Base-by-base conservation (phyloP, 2,113 vertebrate genomes). In the Erpornis zantholeuca region DNA sequence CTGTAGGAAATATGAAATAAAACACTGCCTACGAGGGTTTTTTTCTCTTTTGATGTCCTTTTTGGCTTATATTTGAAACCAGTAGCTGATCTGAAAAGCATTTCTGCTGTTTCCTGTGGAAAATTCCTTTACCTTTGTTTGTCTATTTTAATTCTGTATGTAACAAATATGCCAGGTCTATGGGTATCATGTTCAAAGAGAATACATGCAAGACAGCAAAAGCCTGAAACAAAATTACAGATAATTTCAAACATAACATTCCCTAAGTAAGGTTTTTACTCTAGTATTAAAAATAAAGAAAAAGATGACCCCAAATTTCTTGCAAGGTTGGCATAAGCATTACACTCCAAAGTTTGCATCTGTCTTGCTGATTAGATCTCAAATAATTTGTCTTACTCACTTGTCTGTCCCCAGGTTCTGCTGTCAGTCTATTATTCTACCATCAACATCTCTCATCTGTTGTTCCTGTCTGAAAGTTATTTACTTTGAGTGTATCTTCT, bases 41-140 rank as follows among this genome's bases (percentile, higher is more conserved):
- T 94, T 83, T 83, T 38, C 28, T 92, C 83, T 86, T 96, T 96
- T 96, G 95, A 96, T 96, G 80, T 96, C 65, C 69, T 97, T 95
- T 92, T 82, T 90, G 77, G 27, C 45, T 90, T 85, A 35, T 92
- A 90, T 93, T 73, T 96, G 92, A 92, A 97, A 93, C 94, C 17
- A 90, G 45, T 86, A 94, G 54, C 87, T 94, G 87, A 92, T 92
- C 25, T 91, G 79, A 95, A 96, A 93, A 94, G 70, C 38, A 29
- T 66, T 92, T 94, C 63, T 95, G 40, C 68, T 73, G 64, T 82
- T 97, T 88, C 65, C 64, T 92, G 68, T 94, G 88, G 82, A 94
- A 93, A 89, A 91, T 94, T 88, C 90, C 52, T 86, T 95, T 94
- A 95, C 69, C 61, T 94, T 95, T 95, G 64, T 92, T 96, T 92